Evolutionary conservation across 2,113 vertebrate species (phyloP), one percentile per base, ranked within the genome.

Genomic region (Ancistrus triradiatus): DNA sequence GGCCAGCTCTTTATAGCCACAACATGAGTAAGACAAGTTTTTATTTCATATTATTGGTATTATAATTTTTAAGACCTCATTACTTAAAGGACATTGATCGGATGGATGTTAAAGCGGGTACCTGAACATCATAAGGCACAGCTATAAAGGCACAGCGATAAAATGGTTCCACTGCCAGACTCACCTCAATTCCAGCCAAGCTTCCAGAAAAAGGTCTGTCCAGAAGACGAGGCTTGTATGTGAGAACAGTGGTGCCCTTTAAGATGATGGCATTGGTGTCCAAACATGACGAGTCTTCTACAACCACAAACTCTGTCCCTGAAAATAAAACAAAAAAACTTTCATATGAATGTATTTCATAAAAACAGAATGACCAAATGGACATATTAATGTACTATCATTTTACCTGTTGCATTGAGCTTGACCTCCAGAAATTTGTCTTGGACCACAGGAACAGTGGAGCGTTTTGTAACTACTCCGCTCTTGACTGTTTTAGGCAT

Each of bases 301-400:
- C 91, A 0, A 98, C 95, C 72, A 99, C 96, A 85, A 99, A 99
- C 74, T 99, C 96, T 0, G 96, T 98, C 31, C 94, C 96, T 98
- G 70, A n/a, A 17, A 10, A 51, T 9, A 59, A 13, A 4, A 25
- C 7, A 50, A 10, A 17, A n/a, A n/a, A n/a, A n/a, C n/a, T n/a
- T n/a, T n/a, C n/a, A n/a, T n/a, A n/a, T n/a, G n/a, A n/a, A n/a
- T n/a, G n/a, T n/a, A n/a, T n/a, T n/a, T n/a, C n/a, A n/a, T n/a
- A n/a, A n/a, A n/a, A n/a, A n/a, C n/a, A n/a, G n/a, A n/a, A n/a
- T n/a, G n/a, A n/a, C n/a, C n/a, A n/a, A n/a, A n/a, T n/a, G n/a
- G n/a, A n/a, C n/a, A n/a, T n/a, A n/a, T n/a, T n/a, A n/a, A n/a
- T n/a, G n/a, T n/a, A n/a, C n/a, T n/a, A n/a, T 31, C 7, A 44